Evolutionary conservation across 2,888 invertebrate genomes (phyloP).

Genomic region (Zootermopsis nevadensis): DNA sequence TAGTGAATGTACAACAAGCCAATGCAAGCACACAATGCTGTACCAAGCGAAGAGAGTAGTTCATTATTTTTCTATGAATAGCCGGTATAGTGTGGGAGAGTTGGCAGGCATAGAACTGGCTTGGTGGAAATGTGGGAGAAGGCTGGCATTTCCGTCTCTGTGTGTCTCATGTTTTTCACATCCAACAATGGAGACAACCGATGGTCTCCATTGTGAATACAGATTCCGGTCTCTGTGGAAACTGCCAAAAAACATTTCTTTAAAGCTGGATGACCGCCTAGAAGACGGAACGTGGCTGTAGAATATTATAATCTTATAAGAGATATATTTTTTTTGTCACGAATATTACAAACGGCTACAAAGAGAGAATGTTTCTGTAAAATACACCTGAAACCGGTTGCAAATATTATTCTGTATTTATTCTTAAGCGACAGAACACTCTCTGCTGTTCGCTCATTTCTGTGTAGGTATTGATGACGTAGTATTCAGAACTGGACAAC

Average conservation of each 20-base stretch:
- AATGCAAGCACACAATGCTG: neutral
- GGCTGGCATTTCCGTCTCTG: neutral
- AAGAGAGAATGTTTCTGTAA: no score
- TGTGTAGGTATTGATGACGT: no score
- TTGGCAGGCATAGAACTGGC: constrained; percentile 4
- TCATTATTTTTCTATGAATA: constrained; percentile 10
- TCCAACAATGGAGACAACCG: constrained; percentile 11
- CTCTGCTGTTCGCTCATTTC: no score
- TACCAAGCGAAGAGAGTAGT: neutral
- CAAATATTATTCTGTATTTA: no score
- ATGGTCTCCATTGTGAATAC: neutral
- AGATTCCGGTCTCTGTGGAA: neutral
- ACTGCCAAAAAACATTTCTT: neutral
- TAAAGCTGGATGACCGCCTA: neutral
- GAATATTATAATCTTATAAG: no score
- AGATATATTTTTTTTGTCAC: no score
- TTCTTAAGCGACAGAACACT: no score
- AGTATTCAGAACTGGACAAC: no score
- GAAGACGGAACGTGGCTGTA: no score
- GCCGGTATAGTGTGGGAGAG: constrained; percentile 2
- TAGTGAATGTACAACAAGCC: neutral
- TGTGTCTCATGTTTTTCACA: constrained; percentile 25
- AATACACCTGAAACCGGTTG: no score
- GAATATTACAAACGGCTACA: no score
- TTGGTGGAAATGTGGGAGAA: neutral